Evolutionary conservation across 2,797 vertebrate genomes (phyloP).

Genomic region (Halcyon badia): DNA sequence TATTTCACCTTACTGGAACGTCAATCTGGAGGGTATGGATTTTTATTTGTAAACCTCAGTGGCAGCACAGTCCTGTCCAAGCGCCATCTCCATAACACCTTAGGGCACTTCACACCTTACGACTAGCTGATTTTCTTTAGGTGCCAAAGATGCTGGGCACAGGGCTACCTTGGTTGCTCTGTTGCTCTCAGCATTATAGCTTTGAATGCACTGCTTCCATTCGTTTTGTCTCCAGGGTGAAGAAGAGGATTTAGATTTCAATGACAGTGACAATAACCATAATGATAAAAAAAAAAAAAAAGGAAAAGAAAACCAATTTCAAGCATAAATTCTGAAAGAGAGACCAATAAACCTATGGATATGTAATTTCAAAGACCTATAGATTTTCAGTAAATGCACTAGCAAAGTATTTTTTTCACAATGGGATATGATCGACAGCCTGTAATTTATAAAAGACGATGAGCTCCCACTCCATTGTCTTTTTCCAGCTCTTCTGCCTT

Average conservation of each 20-base stretch:
- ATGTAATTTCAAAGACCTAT: constrained; percentile 15
- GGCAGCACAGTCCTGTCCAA: not conserved
- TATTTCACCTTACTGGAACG: not conserved
- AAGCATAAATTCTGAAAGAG: constrained; percentile 14
- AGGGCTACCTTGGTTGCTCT: not conserved
- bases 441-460: constrained; percentile 13
- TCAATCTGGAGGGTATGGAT: not conserved
- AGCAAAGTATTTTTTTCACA: constrained; percentile 33
- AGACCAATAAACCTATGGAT: not conserved
- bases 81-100: not conserved
- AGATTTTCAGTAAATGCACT: constrained; percentile 32
- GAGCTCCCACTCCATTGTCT: not conserved
- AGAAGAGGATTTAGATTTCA: not conserved
- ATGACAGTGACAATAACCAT: not conserved
- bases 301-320: not conserved
- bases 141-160: not conserved
- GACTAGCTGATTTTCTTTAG: not conserved
- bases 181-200: not conserved
- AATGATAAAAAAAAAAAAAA: not conserved
- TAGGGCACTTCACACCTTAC: not conserved
- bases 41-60: not conserved
- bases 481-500: constrained; percentile 22
- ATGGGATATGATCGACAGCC: not conserved
- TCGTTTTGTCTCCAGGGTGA: not conserved
- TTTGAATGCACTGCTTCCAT: not conserved